Percentiles rank a stretch among this genome's conserved stretches.
Conservation (phyloP, 2,113 vertebrate genomes). For the Oncorhynchus tshawytscha region DNA sequence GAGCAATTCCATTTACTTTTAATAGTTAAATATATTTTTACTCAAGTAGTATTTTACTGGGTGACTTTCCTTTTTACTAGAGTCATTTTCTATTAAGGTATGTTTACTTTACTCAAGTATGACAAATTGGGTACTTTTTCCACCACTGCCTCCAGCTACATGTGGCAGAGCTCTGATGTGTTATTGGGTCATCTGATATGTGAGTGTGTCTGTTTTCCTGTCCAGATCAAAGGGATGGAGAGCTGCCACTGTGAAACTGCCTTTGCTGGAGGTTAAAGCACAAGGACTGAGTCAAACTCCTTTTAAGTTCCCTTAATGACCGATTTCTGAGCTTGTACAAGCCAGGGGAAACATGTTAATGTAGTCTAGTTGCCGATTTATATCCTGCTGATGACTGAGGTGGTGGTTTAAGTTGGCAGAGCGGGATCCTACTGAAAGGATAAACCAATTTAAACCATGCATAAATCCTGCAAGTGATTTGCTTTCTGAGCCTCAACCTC, state of each 20-base stretch:
- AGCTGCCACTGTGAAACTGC: conserved; percentile 33
- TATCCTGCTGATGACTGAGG: not conserved
- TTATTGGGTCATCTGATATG: conserved; percentile 28
- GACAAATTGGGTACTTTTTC: no score
- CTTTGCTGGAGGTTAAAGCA: conserved; percentile 22
- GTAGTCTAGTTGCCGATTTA: not conserved
- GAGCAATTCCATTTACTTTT: no score
- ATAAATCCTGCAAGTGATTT: not conserved
- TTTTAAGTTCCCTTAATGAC: conserved; percentile 5
- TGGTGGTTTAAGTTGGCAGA: not conserved
- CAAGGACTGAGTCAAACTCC: not conserved
- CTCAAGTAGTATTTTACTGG: no score
- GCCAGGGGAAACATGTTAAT: conserved; percentile 25
- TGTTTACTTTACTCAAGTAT: no score
- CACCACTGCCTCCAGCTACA: not conserved
- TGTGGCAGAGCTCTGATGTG: conserved; percentile 14
- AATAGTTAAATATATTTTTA: no score
- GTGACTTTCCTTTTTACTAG: no score
- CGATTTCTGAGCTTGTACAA: not conserved
- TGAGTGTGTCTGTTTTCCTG: conserved; percentile 43
- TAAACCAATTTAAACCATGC: conserved; percentile 1
- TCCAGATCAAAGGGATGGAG: conserved; percentile 46
- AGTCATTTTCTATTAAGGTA: no score
- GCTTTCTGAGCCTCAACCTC: not conserved
- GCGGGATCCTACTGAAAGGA: not conserved